Evolutionary conservation across 1,140 invertebrate genomes (phyloP).

Genomic region (Drosophila parabipectinata): DNA sequence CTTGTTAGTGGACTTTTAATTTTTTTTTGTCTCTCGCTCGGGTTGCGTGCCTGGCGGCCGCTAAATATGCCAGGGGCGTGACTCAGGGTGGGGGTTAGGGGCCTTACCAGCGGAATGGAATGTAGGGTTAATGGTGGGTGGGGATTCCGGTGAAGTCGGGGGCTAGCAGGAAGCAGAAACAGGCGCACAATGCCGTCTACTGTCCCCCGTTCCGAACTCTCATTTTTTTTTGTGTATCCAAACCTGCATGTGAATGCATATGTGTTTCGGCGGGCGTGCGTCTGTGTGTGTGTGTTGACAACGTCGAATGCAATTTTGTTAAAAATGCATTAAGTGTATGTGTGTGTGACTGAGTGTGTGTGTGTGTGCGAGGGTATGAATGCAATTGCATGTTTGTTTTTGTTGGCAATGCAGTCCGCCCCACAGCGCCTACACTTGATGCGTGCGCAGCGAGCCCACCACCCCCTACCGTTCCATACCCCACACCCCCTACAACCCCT

Average conservation of each 20-base stretch:
- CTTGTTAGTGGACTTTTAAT: constrained; percentile 7
- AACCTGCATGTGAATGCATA: constrained; percentile 7
- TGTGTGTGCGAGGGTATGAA: constrained; percentile 64
- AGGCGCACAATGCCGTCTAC: constrained; percentile 58
- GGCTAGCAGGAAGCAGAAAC: constrained; percentile 32
- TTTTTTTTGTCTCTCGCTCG: constrained; percentile 32
- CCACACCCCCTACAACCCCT: constrained; percentile 1
- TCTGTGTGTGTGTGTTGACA: constrained; percentile 52
- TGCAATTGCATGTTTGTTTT: constrained; percentile 81
- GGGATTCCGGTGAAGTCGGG: constrained; percentile 1
- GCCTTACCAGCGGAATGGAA: constrained; percentile 36
- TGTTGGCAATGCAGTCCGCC: constrained; percentile 71
- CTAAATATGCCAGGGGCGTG: constrained; percentile 61
- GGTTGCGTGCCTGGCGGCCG: constrained; percentile 50
- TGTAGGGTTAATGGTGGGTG: constrained; percentile 44
- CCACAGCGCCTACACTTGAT: constrained; percentile 62
- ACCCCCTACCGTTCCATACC: constrained; percentile 17
- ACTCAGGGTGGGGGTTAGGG: not conserved
- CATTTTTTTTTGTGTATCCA: constrained; percentile 22
- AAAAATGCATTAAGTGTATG: constrained; percentile 78
- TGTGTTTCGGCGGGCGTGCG: not conserved
- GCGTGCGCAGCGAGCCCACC: constrained; percentile 67
- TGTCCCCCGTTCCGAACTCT: constrained; percentile 54
- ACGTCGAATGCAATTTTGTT: constrained; percentile 80
- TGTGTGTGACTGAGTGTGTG: constrained; percentile 40